Percentiles rank a stretch among this genome's conserved stretches.
Conservation (phyloP, 2,888 invertebrate genomes). For the Cantharis nigra region DNA sequence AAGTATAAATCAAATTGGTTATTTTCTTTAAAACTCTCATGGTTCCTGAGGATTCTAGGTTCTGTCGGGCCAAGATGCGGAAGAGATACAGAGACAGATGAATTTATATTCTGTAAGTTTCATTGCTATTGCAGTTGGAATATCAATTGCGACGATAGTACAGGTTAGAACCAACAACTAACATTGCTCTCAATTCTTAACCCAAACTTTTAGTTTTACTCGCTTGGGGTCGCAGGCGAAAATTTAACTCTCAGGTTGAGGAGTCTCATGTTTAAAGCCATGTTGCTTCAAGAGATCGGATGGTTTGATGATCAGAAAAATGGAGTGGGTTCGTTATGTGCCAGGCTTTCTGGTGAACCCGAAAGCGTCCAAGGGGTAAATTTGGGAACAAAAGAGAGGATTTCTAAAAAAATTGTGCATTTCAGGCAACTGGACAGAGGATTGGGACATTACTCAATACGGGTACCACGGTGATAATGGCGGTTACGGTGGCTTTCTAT, state of each 20-base stretch:
- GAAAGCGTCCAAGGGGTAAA: slow-evolving; percentile 72
- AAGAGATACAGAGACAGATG: slow-evolving; percentile 62
- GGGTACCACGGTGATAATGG: slow-evolving; percentile 68
- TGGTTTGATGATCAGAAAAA: slow-evolving; percentile 77
- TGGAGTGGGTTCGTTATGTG: slow-evolving; percentile 75
- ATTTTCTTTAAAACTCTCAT: no score
- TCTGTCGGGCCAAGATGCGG: slow-evolving; percentile 56
- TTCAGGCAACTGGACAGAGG: slow-evolving; percentile 69
- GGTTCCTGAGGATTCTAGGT: slow-evolving; percentile 48
- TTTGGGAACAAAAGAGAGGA: neutral
- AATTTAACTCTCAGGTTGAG: slow-evolving; percentile 75
- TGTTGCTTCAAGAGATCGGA: slow-evolving; percentile 74
- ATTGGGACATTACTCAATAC: slow-evolving; percentile 78
- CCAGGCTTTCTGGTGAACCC: slow-evolving; percentile 76
- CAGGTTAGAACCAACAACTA: slow-evolving; percentile 58
- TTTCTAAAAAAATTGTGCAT: neutral
- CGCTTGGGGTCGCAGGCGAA: slow-evolving; percentile 79
- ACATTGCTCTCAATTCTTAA: neutral
- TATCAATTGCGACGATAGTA: slow-evolving; percentile 68
- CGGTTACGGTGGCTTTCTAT: slow-evolving; percentile 67
- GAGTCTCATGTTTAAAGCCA: slow-evolving; percentile 65
- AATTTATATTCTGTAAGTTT: slow-evolving; percentile 68
- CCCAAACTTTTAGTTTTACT: slow-evolving; percentile 5
- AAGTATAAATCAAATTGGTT: slow-evolving; percentile 39
- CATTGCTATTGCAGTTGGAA: slow-evolving; percentile 66